Percentiles rank a stretch among this genome's conserved stretches.
phyloP scores from a whole-genome alignment of 2,113 vertebrate species.

The Blennius ocellaris region DNA sequence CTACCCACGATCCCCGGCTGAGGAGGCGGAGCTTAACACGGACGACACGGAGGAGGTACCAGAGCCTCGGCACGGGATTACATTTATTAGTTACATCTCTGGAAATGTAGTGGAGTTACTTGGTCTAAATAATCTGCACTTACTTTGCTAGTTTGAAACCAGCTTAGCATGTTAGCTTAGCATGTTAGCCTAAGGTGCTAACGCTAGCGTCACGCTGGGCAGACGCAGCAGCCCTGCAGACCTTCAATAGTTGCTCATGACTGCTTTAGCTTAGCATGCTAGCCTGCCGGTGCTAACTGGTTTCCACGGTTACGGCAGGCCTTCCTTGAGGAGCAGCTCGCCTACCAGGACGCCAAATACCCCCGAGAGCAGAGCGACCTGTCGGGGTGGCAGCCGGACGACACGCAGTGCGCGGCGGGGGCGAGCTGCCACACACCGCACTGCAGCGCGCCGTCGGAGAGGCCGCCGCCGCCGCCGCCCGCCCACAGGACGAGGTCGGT shows the following conservation, averaged over 20 bases:
- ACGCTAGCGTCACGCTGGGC: no score
- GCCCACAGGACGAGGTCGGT: conserved; percentile 72
- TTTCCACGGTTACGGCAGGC: background rate
- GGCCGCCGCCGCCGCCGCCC: conserved; percentile 54
- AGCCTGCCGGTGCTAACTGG: no score
- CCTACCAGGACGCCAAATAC: conserved; percentile 71
- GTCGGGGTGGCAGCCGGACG: conserved; percentile 79
- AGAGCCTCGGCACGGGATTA: no score
- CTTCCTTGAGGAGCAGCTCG: conserved; percentile 62
- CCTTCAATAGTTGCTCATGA: no score
- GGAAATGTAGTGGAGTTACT: no score
- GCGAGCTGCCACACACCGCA: conserved; percentile 55
- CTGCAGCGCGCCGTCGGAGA: conserved; percentile 71
- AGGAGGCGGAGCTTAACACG: conserved; percentile 30
- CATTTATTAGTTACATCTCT: no score
- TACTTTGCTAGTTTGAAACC: no score
- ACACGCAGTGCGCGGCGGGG: conserved; percentile 69
- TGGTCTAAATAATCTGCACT: no score
- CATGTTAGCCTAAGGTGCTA: no score
- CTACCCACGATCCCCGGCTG: conserved; percentile 62
- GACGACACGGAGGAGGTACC: background rate
- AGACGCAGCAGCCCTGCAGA: no score
- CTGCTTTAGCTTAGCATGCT: no score
- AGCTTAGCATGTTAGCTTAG: no score
- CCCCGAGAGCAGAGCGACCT: conserved; percentile 66